Evolutionary conservation across 2,888 invertebrate species (phyloP).

Genomic region (Sminthurinus aureus): DNA sequence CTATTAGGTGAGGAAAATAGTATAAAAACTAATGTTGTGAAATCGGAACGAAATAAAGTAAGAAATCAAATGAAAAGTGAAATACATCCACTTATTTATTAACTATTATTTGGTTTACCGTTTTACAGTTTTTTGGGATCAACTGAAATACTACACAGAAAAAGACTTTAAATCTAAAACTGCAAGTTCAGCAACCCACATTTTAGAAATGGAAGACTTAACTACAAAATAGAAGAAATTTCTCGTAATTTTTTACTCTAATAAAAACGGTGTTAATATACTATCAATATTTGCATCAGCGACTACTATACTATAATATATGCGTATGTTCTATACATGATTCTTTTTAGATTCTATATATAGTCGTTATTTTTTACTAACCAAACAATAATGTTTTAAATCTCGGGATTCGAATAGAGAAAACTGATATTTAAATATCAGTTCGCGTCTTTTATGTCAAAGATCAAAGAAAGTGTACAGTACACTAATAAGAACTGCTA

Average conservation of each 20-base stretch:
- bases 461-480: too few relatives aligned
- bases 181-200: slow-evolving; percentile 12
- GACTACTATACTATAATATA: neutral
- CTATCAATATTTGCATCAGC: neutral
- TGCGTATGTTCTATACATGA: neutral
- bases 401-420: too few relatives aligned
- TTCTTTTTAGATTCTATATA: neutral
- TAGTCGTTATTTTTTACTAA: neutral
- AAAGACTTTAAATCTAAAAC: slow-evolving; percentile 46
- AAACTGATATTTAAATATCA: too few relatives aligned
- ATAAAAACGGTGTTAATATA: neutral
- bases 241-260: neutral
- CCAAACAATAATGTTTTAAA: too few relatives aligned
- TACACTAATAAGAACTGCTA: too few relatives aligned
- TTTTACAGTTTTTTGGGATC: slow-evolving; percentile 80
- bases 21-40: slow-evolving; percentile 2
- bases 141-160: slow-evolving; percentile 56
- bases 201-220: slow-evolving; percentile 7
- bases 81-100: neutral
- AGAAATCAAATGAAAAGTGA: neutral
- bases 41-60: neutral
- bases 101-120: slow-evolving; percentile 18
- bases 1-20: slow-evolving; percentile 67
- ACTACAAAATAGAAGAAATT: neutral
- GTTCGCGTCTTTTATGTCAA: too few relatives aligned